phyloP scores from a whole-genome alignment of 2,888 invertebrate species.

The Molanna angustata region DNA sequence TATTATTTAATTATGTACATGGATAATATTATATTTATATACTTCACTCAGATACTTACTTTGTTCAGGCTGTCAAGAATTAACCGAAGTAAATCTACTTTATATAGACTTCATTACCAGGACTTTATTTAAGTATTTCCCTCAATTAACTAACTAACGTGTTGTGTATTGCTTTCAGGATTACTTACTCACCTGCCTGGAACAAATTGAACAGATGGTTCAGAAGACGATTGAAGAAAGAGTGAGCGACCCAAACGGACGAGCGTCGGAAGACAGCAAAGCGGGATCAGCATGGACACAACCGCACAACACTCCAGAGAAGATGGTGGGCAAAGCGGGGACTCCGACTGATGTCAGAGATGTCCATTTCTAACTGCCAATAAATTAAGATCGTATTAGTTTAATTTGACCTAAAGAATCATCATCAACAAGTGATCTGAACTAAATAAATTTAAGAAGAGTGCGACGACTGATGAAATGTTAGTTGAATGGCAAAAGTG shows the following conservation, averaged over 20 bases:
- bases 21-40: too few relatives aligned
- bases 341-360: constrained; percentile 86
- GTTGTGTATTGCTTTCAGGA: constrained; percentile 61
- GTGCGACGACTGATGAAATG: neutral
- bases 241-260: constrained; percentile 48
- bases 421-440: too few relatives aligned
- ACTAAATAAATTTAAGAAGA: neutral
- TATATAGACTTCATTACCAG: too few relatives aligned
- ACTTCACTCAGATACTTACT: too few relatives aligned
- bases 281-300: constrained; percentile 44
- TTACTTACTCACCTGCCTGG: constrained; percentile 73
- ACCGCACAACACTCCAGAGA: constrained; percentile 49
- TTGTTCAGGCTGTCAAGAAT: too few relatives aligned
- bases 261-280: constrained; percentile 35
- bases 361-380: constrained; percentile 77
- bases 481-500: neutral
- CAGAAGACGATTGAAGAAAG: constrained; percentile 55
- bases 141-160: too few relatives aligned
- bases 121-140: too few relatives aligned
- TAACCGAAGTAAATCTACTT: too few relatives aligned
- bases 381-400: too few relatives aligned
- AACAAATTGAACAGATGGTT: constrained; percentile 78
- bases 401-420: too few relatives aligned
- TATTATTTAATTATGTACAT: too few relatives aligned
- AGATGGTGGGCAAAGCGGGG: constrained; percentile 70